Evolutionary conservation across 1,140 invertebrate species (phyloP).

Genomic region (Halictus rubicundus): DNA sequence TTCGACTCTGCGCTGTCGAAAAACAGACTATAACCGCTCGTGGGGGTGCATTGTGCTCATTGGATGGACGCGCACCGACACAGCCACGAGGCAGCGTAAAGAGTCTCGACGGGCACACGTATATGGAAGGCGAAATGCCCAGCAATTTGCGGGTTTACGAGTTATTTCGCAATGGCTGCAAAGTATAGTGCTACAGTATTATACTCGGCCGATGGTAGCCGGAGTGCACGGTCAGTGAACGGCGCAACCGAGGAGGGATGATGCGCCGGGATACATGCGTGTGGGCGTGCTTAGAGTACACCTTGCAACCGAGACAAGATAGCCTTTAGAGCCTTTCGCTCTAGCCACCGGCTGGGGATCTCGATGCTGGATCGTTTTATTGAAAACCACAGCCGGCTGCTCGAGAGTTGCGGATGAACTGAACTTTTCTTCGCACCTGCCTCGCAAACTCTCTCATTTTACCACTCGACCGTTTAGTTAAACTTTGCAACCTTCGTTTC

Average conservation of each 20-base stretch:
- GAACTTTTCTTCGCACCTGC: no score
- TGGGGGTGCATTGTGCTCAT: slow-evolving; percentile 34
- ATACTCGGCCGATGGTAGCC: slow-evolving; percentile 64
- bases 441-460: no score
- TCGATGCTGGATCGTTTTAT: slow-evolving; percentile 12
- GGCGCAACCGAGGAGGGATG: slow-evolving; percentile 53
- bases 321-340: not conserved
- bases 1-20: not conserved
- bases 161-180: slow-evolving; percentile 82
- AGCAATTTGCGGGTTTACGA: slow-evolving; percentile 81
- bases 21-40: not conserved
- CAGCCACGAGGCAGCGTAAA: slow-evolving; percentile 31
- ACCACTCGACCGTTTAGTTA: no score
- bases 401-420: no score
- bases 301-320: not conserved
- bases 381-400: slow-evolving; percentile 25
- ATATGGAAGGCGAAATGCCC: slow-evolving; percentile 77
- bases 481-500: no score
- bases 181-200: slow-evolving; percentile 79
- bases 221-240: slow-evolving; percentile 62
- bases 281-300: slow-evolving; percentile 20
- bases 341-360: not conserved
- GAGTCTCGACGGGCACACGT: slow-evolving; percentile 51
- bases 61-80: slow-evolving; percentile 38
- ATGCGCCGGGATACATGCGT: slow-evolving; percentile 12